These are phyloP conservation scores for Platygyra sinensis DNA, from an alignment of 64 coral and sea anemone genomes.

Conservation along the genomic window DNA sequence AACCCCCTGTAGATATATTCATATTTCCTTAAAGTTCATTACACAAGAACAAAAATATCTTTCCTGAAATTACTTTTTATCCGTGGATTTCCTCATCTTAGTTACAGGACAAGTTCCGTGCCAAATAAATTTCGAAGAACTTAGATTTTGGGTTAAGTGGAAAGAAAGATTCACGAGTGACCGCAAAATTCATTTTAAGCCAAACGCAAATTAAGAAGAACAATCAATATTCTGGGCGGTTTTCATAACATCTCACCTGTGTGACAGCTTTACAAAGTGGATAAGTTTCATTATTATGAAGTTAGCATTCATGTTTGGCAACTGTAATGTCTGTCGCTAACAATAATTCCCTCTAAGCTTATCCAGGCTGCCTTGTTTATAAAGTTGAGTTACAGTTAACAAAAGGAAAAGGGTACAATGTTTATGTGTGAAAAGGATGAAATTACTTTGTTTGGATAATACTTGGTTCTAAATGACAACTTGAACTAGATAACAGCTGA, in stretches of 20 bases:
- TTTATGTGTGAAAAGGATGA: conserved; percentile 11
- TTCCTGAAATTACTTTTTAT: not conserved
- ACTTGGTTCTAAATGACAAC: not conserved
- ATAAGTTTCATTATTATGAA: conserved; percentile 29
- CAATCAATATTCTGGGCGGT: not conserved
- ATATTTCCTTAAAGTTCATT: not conserved
- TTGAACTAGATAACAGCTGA: conserved; percentile 11
- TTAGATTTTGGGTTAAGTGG: not conserved
- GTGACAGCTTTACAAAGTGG: conserved; percentile 41
- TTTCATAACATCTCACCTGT: conserved; percentile 7
- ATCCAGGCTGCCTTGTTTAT: conserved; percentile 10
- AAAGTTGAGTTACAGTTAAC: not conserved
- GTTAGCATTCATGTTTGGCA: conserved; percentile 20
- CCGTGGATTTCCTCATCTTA: not conserved
- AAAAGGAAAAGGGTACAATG: conserved; percentile 34
- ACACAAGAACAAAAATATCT: not conserved
- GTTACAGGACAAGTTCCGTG: not conserved
- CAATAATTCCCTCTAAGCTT: not conserved
- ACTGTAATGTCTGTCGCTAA: conserved; percentile 1
- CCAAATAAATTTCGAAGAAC: not conserved
- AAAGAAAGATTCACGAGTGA: not conserved
- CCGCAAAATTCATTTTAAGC: conserved; percentile 2
- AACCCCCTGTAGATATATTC: not conserved
- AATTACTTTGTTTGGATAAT: conserved; percentile 31
- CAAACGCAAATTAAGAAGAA: not conserved